Base-by-base conservation (phyloP, 2,797 vertebrate genomes). In the Pangasius mekongensis region DNA sequence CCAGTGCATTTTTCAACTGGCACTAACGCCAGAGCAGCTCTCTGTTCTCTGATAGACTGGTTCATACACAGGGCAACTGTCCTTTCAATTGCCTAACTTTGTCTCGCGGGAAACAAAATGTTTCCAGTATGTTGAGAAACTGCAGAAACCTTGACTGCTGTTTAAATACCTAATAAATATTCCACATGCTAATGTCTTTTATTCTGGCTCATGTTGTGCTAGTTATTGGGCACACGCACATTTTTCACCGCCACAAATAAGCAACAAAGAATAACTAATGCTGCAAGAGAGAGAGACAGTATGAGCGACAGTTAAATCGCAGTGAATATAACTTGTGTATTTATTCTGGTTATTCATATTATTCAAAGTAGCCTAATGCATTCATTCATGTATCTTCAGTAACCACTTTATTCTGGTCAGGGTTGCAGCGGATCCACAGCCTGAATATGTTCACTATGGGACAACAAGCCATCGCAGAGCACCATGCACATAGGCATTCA, bases 141-240 rank as follows among this genome's bases (percentile, higher is more conserved):
- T 81, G 33, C 33, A 62, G 58, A 43, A 84, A 33, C 16, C 64
- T 47, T 6, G 43, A 52, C n/a, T 66, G 18, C 64, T 84, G 43
- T 52, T 84, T 49, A 84, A 84, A 67, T 64, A 84, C n/a, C 36
- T 47, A 67, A 67, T 83, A 83, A 83, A 64, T 83, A 64, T 47
- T 47, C 27, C 60, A 20, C 60, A 64, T 64, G 58, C 80, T n/a
- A 47, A 83, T 83, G 80, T 16, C 10, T 6, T 62, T 62, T n/a
- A 83, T 27, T 64, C 3, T 18, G 11, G 16, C 39, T 30, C 0
- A 83, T 64, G 49, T 66, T 83, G 13, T 64, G 39, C 60, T 18
- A 20, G n/a, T 52, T 52, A 52, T 83, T 47, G 39, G 8, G 43
- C n/a, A 83, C 27, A 67, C 11, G 43, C 9, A 83, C 39, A 62